Conservation (phyloP, 2,113 vertebrate genomes). For the Psophia crepitans region DNA sequence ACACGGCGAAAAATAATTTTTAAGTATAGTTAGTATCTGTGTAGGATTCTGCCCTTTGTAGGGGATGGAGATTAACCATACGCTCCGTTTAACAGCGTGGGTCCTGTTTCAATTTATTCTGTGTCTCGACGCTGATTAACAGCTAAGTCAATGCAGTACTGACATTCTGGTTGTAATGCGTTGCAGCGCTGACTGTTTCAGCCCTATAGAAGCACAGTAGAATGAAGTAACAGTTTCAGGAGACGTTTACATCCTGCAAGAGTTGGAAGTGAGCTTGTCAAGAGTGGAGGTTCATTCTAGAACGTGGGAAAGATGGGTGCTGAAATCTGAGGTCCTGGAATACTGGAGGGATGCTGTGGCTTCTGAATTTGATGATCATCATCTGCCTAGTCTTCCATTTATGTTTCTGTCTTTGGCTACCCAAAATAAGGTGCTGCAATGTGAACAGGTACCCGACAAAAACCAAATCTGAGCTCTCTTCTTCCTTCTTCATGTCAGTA, state of each 20-base stretch:
- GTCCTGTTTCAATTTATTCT: neutral
- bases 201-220: neutral
- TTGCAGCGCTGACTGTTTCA: neutral
- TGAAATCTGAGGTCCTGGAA: neutral
- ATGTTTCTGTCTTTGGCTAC: neutral
- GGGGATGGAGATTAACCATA: neutral
- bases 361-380: neutral
- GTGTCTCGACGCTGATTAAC: neutral
- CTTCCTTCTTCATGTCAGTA: neutral
- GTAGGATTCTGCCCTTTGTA: neutral
- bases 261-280: neutral
- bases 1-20: neutral
- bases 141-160: neutral
- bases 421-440: neutral
- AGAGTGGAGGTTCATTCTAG: neutral
- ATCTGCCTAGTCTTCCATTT: neutral
- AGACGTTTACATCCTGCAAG: neutral
- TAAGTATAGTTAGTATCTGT: rapidly evolving
- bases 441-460: neutral
- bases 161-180: neutral
- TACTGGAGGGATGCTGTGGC: rapidly evolving
- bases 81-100: rapidly evolving
- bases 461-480: neutral
- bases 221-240: neutral
- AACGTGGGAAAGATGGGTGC: neutral